Evolutionary conservation across 1,140 invertebrate genomes (phyloP).

Genomic region (Calliopsis andreniformis): DNA sequence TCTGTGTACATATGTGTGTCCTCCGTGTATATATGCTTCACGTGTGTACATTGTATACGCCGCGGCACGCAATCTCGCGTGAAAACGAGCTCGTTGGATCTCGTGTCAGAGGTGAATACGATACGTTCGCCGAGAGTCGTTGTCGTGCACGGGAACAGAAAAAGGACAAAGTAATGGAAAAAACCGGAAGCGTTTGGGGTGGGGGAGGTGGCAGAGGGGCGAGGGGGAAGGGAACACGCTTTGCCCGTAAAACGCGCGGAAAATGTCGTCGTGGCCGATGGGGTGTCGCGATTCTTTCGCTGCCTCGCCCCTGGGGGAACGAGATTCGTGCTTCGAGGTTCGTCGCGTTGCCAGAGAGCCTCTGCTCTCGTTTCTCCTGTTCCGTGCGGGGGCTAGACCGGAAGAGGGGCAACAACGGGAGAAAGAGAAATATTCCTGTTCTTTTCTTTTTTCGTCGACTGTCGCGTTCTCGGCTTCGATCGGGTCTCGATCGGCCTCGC

Average conservation of each 20-base stretch:
- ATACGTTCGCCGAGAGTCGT: constrained; percentile 23
- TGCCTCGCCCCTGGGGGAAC: too few species aligned
- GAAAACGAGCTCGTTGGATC: constrained; percentile 7
- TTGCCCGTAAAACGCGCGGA: background rate
- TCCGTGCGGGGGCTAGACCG: too few species aligned
- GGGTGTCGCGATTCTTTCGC: too few species aligned
- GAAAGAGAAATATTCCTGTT: too few species aligned
- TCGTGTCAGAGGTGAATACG: constrained; percentile 11
- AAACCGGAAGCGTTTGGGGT: background rate
- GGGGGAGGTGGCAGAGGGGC: background rate
- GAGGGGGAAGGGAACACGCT: background rate
- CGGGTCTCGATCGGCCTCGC: constrained; percentile 9
- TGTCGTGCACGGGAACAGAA: background rate
- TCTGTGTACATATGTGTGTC: too few species aligned
- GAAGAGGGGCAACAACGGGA: too few species aligned
- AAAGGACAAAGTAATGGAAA: background rate
- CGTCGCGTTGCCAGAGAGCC: too few species aligned
- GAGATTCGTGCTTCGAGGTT: too few species aligned
- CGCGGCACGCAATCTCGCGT: constrained; percentile 10
- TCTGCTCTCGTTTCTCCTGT: too few species aligned
- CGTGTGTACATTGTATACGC: background rate
- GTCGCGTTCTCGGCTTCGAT: too few species aligned
- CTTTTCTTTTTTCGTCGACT: background rate
- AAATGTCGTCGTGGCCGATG: too few species aligned
- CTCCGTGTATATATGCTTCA: too few species aligned